Evolutionary conservation across 2,888 invertebrate species (phyloP).

Genomic region (Perizoma flavofasciatum): DNA sequence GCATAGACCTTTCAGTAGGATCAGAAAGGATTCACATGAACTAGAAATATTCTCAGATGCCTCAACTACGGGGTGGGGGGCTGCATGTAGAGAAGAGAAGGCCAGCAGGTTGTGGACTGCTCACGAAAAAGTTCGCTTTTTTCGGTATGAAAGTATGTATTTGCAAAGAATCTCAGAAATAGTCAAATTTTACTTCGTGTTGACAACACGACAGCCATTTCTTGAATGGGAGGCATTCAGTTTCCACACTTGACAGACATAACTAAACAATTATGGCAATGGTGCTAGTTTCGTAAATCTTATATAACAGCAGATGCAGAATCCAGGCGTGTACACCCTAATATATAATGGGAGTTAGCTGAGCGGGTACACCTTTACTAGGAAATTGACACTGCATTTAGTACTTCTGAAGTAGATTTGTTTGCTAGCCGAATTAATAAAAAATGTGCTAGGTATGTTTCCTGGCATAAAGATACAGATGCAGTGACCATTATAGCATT

Average conservation of each 20-base stretch:
- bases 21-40: no score
- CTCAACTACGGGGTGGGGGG: no score
- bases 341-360: constrained; percentile 10
- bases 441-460: background rate
- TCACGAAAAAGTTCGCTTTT: no score
- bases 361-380: no score
- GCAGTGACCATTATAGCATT: background rate
- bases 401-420: background rate
- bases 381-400: background rate
- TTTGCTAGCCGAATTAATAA: constrained; percentile 3
- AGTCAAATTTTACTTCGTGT: background rate
- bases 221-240: constrained; percentile 1
- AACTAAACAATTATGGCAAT: constrained; percentile 5
- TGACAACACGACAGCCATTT: no score
- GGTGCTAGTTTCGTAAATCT: constrained; percentile 3
- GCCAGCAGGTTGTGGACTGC: no score
- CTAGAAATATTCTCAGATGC: no score
- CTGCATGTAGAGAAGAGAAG: no score
- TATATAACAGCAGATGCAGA: constrained; percentile 7
- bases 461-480: background rate
- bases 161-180: no score
- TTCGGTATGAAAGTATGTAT: no score
- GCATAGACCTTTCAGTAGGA: no score
- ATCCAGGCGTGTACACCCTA: constrained; percentile 3
- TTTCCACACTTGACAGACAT: constrained; percentile 4